A percentile compares a stretch with the other conserved stretches of the same genome.
phyloP scores from a whole-genome alignment of 1,140 invertebrate genomes.

The Bombus waltoni region DNA sequence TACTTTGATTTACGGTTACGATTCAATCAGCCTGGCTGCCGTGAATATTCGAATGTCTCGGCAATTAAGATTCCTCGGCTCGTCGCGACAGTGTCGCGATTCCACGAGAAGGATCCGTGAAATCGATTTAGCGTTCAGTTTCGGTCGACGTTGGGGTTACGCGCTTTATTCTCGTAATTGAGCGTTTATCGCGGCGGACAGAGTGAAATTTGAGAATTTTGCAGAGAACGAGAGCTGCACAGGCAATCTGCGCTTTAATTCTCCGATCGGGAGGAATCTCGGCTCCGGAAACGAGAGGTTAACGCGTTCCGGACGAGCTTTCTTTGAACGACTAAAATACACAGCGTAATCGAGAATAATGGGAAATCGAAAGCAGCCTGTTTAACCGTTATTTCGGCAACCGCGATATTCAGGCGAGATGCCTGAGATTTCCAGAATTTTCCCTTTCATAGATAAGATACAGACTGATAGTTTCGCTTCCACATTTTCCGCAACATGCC shows the following conservation, averaged over 20 bases:
- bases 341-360: not conserved
- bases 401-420: too few species aligned
- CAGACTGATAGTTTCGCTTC: too few species aligned
- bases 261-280: not conserved
- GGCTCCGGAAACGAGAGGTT: not conserved
- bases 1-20: not conserved
- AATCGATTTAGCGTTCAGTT: constrained; percentile 30
- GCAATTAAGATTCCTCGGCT: not conserved
- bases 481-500: too few species aligned
- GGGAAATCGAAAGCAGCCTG: not conserved
- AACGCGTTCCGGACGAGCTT: not conserved
- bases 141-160: not conserved
- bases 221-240: not conserved
- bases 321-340: not conserved
- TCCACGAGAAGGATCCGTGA: not conserved
- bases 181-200: not conserved
- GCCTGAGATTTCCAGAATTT: too few species aligned
- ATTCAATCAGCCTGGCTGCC: not conserved
- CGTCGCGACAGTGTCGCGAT: not conserved
- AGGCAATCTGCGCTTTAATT: not conserved
- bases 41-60: not conserved
- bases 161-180: constrained; percentile 11
- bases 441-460: too few species aligned
- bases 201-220: constrained; percentile 5
- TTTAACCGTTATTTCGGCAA: not conserved